Evolutionary conservation across 92 coral and sea anemone genomes (phyloP).

Genomic region (Blastomussa wellsi): DNA sequence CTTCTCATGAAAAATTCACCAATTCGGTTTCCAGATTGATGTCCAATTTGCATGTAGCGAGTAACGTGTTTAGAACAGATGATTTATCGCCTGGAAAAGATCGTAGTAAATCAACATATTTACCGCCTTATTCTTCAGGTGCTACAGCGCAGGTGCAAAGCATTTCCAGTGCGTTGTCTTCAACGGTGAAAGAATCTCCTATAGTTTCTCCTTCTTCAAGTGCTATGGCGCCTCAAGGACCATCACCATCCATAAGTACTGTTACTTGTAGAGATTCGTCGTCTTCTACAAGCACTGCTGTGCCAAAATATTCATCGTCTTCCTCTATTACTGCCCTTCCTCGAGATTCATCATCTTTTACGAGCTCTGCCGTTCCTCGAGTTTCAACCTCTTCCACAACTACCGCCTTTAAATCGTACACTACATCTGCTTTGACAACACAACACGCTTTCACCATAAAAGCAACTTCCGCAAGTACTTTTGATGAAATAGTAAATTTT

Average conservation of each 20-base stretch:
- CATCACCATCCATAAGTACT: not conserved
- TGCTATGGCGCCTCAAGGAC: constrained; percentile 10
- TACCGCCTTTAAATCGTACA: not conserved
- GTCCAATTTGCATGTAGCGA: constrained; percentile 20
- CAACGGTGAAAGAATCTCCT: not conserved
- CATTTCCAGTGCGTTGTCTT: not conserved
- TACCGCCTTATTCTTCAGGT: constrained; percentile 48
- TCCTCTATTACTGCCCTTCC: not conserved
- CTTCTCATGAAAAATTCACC: constrained; percentile 44
- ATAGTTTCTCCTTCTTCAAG: constrained; percentile 21
- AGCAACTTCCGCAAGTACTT: constrained; percentile 7
- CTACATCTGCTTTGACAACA: not conserved
- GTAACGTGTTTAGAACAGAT: not conserved
- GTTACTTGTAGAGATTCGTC: constrained; percentile 24
- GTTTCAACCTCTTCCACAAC: not conserved
- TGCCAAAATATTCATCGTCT: not conserved
- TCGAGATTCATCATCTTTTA: constrained; percentile 25
- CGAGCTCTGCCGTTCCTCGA: not conserved
- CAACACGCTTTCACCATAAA: not conserved
- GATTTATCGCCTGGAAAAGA: constrained; percentile 7
- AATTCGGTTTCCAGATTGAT: constrained; percentile 18
- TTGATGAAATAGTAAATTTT: not conserved
- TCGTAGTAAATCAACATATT: constrained; percentile 31
- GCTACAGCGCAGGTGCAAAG: not conserved
- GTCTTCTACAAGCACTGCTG: constrained; percentile 39